phyloP scores from a whole-genome alignment of 2,888 invertebrate genomes.

The Chromoteleia sp. region DNA sequence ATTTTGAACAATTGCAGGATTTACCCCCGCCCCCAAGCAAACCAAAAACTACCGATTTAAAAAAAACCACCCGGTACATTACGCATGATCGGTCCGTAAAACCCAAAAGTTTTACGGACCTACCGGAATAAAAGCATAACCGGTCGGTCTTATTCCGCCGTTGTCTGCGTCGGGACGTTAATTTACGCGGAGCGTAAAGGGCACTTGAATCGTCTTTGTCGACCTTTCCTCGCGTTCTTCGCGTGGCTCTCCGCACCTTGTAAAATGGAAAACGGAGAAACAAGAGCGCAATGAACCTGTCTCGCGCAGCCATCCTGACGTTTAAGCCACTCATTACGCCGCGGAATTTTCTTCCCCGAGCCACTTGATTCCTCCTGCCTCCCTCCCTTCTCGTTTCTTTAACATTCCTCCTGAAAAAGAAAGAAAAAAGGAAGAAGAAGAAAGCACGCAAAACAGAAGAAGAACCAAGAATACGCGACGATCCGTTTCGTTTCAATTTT shows the following conservation, averaged over 20 bases:
- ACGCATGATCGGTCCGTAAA: not conserved
- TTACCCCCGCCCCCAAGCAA: too few relatives aligned
- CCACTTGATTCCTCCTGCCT: constrained; percentile 38
- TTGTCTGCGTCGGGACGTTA: constrained; percentile 48
- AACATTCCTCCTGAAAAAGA: constrained; percentile 32
- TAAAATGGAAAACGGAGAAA: constrained; percentile 63
- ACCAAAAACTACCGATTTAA: not conserved
- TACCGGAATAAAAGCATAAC: constrained; percentile 26
- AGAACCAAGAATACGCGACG: not conserved
- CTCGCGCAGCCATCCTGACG: constrained; percentile 65
- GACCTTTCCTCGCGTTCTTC: constrained; percentile 59
- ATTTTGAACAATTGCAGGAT: too few relatives aligned
- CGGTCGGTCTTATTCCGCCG: constrained; percentile 27
- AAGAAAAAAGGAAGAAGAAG: not conserved
- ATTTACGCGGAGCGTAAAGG: constrained; percentile 57
- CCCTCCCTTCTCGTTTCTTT: constrained; percentile 24
- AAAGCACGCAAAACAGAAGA: constrained; percentile 7
- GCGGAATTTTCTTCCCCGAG: constrained; percentile 54
- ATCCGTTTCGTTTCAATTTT: constrained; percentile 15
- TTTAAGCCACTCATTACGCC: constrained; percentile 63
- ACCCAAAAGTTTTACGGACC: not conserved
- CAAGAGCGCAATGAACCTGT: constrained; percentile 69
- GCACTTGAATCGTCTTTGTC: constrained; percentile 62
- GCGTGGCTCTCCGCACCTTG: constrained; percentile 62
- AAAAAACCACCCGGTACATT: not conserved